Percentiles rank a stretch among this genome's conserved stretches.
Conservation (phyloP, 2,888 invertebrate species). For the Pocota personata region DNA sequence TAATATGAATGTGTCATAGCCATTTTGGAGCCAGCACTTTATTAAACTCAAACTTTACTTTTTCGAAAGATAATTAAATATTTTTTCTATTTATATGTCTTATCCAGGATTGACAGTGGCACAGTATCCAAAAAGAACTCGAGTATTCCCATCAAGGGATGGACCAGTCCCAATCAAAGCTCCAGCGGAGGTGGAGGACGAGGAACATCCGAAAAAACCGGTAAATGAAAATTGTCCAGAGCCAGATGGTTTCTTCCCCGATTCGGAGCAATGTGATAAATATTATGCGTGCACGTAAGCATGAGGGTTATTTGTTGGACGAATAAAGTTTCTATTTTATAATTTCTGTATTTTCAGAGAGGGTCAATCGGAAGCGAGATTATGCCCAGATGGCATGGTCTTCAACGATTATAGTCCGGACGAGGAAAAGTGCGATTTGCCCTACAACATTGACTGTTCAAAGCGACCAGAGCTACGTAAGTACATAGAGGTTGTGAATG, state of each 20-base stretch:
- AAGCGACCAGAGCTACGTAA: slow-evolving; percentile 91
- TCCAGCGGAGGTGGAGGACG: slow-evolving; percentile 81
- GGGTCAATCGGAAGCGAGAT: slow-evolving; percentile 89
- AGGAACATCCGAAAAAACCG: slow-evolving; percentile 78
- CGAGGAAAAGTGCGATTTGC: slow-evolving; percentile 94
- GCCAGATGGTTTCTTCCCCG: slow-evolving; percentile 92
- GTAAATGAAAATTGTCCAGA: slow-evolving; percentile 90
- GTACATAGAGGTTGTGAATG: slow-evolving; percentile 80
- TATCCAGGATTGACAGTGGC: slow-evolving; percentile 78
- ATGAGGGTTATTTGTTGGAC: slow-evolving; percentile 53
- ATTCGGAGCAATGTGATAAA: slow-evolving; percentile 94
- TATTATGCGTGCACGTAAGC: slow-evolving; percentile 90
- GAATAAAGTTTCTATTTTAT: slow-evolving; percentile 35
- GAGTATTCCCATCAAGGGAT: slow-evolving; percentile 78
- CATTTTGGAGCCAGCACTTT: slow-evolving; percentile 50
- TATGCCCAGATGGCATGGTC: slow-evolving; percentile 95
- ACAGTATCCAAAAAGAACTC: slow-evolving; percentile 78
- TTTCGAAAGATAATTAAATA: slow-evolving; percentile 56
- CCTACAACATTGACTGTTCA: slow-evolving; percentile 93
- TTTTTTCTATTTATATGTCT: slow-evolving; percentile 23
- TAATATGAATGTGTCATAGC: slow-evolving; percentile 36
- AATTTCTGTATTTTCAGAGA: slow-evolving; percentile 83
- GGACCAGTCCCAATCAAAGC: slow-evolving; percentile 78
- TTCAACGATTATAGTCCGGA: slow-evolving; percentile 93
- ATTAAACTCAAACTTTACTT: slow-evolving; percentile 9